phyloP scores from a whole-genome alignment of 2,888 invertebrate species.

The Cremastinae sp. region DNA sequence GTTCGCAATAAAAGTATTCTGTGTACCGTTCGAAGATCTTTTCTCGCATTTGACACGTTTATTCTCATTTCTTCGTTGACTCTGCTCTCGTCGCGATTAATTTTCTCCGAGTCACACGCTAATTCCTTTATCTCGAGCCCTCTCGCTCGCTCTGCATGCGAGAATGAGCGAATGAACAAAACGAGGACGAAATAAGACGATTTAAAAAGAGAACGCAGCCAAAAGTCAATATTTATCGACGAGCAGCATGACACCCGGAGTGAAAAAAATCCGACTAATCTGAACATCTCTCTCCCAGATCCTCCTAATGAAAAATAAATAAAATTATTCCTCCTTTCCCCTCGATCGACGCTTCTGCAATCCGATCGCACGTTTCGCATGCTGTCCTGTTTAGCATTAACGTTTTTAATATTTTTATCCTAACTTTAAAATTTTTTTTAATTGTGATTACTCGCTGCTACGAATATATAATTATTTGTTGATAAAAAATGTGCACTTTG shows the following conservation, averaged over 20 bases:
- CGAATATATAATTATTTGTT: too few relatives aligned
- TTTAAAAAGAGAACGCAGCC: background rate
- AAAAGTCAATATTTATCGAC: constrained; percentile 1
- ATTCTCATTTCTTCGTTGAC: constrained; percentile 13
- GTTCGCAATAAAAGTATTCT: background rate
- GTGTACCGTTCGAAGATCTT: background rate
- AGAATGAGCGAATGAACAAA: background rate
- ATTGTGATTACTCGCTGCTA: too few relatives aligned
- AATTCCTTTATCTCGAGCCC: constrained; percentile 8
- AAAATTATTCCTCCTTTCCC: constrained; percentile 3
- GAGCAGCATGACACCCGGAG: constrained; percentile 5
- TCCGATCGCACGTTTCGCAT: too few relatives aligned
- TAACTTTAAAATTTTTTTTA: too few relatives aligned
- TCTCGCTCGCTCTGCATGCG: background rate
- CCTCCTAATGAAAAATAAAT: constrained; percentile 21
- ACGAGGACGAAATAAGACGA: background rate
- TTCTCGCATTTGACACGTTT: background rate
- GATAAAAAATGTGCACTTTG: too few relatives aligned
- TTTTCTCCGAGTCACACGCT: constrained; percentile 1
- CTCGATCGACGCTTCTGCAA: too few relatives aligned
- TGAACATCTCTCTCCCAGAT: background rate
- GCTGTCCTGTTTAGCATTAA: too few relatives aligned
- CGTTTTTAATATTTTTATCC: too few relatives aligned
- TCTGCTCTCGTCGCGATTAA: constrained; percentile 12
- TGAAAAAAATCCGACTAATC: background rate